Evolutionary conservation across 2,797 vertebrate species (phyloP), one percentile per base, ranked within the genome.

Genomic region (Syngnathus rostellatus): DNA sequence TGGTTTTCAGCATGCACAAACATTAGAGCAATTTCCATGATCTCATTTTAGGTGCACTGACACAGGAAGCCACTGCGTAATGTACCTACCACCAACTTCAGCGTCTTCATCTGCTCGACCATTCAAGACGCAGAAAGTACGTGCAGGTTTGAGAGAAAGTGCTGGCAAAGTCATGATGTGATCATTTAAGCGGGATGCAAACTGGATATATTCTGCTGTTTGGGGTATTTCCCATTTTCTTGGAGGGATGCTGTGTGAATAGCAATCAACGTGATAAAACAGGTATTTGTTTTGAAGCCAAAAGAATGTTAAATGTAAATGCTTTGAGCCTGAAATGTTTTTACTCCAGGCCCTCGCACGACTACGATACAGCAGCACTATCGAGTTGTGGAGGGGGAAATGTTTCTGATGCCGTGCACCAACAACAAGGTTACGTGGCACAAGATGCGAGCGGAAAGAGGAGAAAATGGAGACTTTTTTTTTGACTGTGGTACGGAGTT

Each of bases 361-460:
- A 10, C 65, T 25, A 41, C 31, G 6, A 11, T 5, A 48, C 23
- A 61, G 8, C 72, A 40, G 10, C 54, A 63, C 61, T 88, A 81
- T 80, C 81, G 69, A 82, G 83, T 63, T 53, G 79, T 86, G 48
- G 75, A 72, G 19, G 88, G 85, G 19, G 84, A 89, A 41, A n/a
- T 21, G 55, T 86, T 88, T 12, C 64, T 69, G 60, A 73, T 88
- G 72, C 81, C 75, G 0, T 86, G 85, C 48, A 3, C 59, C 2
- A 1, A 21, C 9, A 23, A 2, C 2, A 19, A 48, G 7, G 23
- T 48, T 12, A 14, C 12, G 11, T 72, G 84, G 64, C 69, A n/a
- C 60, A 77, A 48, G 60, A 65, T 7, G 1, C 64, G 25, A n/a
- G 58, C 37, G 10, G 31, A 11, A 8, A 37, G 5, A 62, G 55